Evolutionary conservation across 2,113 vertebrate genomes (phyloP).

Genomic region (Aspidoscelis tigris): DNA sequence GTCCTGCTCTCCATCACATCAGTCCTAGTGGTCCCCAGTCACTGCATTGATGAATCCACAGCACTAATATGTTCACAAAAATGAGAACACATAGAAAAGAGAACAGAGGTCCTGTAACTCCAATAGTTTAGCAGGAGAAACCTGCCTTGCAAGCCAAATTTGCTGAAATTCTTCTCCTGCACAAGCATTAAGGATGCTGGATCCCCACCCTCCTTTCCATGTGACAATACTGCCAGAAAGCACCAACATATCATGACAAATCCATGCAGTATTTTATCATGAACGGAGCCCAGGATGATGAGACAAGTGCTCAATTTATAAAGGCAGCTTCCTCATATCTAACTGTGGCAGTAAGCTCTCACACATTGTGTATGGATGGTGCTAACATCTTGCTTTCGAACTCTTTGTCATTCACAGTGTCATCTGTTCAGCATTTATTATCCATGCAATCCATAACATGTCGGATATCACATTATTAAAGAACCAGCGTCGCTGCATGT

Average conservation of each 20-base stretch:
- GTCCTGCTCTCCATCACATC: no score
- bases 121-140: not conserved
- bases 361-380: rapidly evolving
- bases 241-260: slow-evolving; percentile 1
- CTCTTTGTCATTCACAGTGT: not conserved
- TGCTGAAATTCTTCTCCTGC: no score
- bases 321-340: not conserved
- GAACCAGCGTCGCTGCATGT: not conserved
- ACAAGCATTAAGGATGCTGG: no score
- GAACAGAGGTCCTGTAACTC: not conserved
- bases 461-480: not conserved
- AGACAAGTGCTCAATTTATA: not conserved
- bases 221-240: not conserved
- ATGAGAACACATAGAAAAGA: no score
- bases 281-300: not conserved
- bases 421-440: not conserved
- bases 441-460: not conserved
- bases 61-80: no score
- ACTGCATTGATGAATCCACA: no score
- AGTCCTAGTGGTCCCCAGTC: no score
- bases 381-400: not conserved
- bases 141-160: no score
- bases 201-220: not conserved
- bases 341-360: not conserved
- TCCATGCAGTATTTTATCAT: not conserved